phyloP scores from a whole-genome alignment of 2,888 invertebrate genomes.

The Eupeodes luniger region DNA sequence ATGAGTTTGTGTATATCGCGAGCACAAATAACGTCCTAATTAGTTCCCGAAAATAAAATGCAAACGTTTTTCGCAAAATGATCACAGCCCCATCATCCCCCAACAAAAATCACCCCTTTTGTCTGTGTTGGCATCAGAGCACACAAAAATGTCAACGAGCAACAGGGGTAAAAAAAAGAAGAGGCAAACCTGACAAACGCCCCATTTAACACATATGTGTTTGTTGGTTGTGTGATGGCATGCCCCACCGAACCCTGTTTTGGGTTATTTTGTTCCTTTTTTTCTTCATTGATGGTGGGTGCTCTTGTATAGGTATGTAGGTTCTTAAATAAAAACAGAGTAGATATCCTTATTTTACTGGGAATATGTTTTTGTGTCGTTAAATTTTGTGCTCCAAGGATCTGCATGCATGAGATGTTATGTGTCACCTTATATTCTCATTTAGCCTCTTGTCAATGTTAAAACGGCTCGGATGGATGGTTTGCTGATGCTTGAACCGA shows the following conservation, averaged over 20 bases:
- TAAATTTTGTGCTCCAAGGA: slow-evolving; percentile 69
- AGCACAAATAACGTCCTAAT: slow-evolving; percentile 74
- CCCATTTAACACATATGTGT: slow-evolving; percentile 78
- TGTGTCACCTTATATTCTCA: slow-evolving; percentile 71
- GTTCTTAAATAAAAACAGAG: slow-evolving; percentile 2
- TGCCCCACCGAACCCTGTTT: slow-evolving; percentile 61
- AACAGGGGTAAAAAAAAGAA: slow-evolving; percentile 37
- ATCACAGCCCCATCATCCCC: slow-evolving; percentile 17
- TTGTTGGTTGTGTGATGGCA: slow-evolving; percentile 39
- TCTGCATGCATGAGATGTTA: slow-evolving; percentile 72
- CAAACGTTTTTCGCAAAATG: slow-evolving; percentile 68
- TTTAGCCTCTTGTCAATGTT: slow-evolving; percentile 55
- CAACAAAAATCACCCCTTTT: slow-evolving; percentile 26
- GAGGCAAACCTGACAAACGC: slow-evolving; percentile 77
- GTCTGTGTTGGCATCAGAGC: slow-evolving; percentile 40
- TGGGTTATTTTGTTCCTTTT: slow-evolving; percentile 18
- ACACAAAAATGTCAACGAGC: slow-evolving; percentile 69
- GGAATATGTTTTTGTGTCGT: slow-evolving; percentile 66
- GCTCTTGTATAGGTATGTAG: not conserved
- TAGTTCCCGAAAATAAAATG: slow-evolving; percentile 76
- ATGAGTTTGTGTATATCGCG: slow-evolving; percentile 10
- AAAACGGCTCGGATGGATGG: slow-evolving; percentile 30
- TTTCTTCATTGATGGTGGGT: slow-evolving; percentile 5
- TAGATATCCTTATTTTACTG: slow-evolving; percentile 47
- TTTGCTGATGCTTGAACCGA: slow-evolving; percentile 49